Evolutionary conservation across 1,140 invertebrate species (phyloP).

Genomic region (Homalodisca vitripennis): DNA sequence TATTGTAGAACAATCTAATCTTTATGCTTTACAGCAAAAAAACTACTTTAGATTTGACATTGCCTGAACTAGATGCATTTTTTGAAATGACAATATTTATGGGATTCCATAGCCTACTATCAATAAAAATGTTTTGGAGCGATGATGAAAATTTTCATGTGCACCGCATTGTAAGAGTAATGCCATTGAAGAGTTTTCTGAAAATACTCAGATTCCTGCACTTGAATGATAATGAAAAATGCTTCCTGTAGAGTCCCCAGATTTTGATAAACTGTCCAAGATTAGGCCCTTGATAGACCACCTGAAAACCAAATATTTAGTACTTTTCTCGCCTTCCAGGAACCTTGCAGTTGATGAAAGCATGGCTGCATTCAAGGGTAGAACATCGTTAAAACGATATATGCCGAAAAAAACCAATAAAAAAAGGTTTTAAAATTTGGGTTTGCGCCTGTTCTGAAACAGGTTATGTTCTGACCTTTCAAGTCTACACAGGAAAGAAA

Average conservation of each 20-base stretch:
- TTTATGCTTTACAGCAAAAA: slow-evolving; percentile 33
- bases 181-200: slow-evolving; percentile 37
- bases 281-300: slow-evolving; percentile 29
- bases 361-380: slow-evolving; percentile 42
- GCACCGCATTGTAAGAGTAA: slow-evolving; percentile 32
- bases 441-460: slow-evolving; percentile 39
- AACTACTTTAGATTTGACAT: slow-evolving; percentile 29
- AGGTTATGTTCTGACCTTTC: slow-evolving; percentile 40
- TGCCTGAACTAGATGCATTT: slow-evolving; percentile 29
- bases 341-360: slow-evolving; percentile 35
- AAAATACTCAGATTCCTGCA: slow-evolving; percentile 35
- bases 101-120: slow-evolving; percentile 32
- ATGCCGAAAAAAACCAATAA: no score
- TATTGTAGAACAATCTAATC: slow-evolving; percentile 32
- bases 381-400: slow-evolving; percentile 43
- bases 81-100: slow-evolving; percentile 36
- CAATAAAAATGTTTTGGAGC: slow-evolving; percentile 33
- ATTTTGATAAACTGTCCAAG: slow-evolving; percentile 35
- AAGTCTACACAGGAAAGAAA: slow-evolving; percentile 42
- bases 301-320: slow-evolving; percentile 21
- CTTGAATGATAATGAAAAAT: slow-evolving; percentile 37
- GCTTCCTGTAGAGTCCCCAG: background rate
- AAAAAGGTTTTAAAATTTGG: slow-evolving; percentile 47
- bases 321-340: slow-evolving; percentile 22
- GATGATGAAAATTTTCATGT: slow-evolving; percentile 36